Evolutionary conservation across 2,797 vertebrate genomes (phyloP).

Genomic region (Parambassis ranga): DNA sequence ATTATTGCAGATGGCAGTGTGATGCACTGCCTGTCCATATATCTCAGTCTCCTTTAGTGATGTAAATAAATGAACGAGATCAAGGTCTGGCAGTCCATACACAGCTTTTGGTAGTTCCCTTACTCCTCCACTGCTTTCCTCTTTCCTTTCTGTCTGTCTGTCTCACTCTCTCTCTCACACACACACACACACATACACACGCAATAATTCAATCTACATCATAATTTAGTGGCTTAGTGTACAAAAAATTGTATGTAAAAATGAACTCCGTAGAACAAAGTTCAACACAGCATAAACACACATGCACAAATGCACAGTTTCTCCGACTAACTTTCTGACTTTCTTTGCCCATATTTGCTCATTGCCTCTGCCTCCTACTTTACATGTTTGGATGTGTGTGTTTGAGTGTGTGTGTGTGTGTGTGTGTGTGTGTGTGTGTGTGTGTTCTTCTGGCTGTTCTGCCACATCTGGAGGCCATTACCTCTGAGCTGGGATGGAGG

Average conservation of each 20-base stretch:
- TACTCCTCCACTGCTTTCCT: neutral
- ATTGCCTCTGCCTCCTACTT: conserved; percentile 29
- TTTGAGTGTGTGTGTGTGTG: conserved; percentile 20
- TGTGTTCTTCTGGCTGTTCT: conserved; percentile 36
- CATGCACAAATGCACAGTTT: neutral
- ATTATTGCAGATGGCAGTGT: too few relatives aligned
- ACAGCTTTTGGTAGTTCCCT: conserved; percentile 20
- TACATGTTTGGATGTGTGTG: conserved; percentile 57
- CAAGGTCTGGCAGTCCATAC: conserved; percentile 37
- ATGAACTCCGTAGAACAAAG: too few relatives aligned
- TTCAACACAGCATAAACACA: neutral
- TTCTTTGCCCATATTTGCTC: conserved; percentile 55
- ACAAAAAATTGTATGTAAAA: too few relatives aligned
- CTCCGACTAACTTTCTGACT: conserved; percentile 16
- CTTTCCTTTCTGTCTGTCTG: neutral
- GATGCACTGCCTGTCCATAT: too few relatives aligned
- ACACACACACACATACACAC: neutral
- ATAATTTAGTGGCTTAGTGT: too few relatives aligned
- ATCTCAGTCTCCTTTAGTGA: conserved; percentile 6
- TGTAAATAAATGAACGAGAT: conserved; percentile 64
- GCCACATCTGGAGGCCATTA: conserved; percentile 80
- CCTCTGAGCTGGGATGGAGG: conserved; percentile 48
- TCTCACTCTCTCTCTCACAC: neutral
- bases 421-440: conserved; percentile 6
- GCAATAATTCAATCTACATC: too few relatives aligned